Base-by-base conservation (phyloP, 2,797 vertebrate species). In the Bucorvus abyssinicus region DNA sequence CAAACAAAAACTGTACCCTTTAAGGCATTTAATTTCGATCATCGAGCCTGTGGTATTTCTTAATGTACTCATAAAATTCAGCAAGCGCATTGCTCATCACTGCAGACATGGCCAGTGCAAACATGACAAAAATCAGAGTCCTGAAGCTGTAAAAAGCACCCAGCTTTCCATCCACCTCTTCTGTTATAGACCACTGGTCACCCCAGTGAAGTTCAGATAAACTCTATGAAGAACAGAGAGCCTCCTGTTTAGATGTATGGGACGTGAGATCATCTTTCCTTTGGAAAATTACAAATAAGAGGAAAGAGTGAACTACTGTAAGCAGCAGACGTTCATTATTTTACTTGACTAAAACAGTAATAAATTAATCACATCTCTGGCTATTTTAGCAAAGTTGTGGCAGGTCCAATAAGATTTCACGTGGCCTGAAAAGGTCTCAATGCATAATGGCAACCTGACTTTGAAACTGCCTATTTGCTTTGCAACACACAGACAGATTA, bases 11-110 rank as follows among this genome's bases (percentile, higher is more conserved):
- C 27, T 7, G 45, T 3, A 70, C 19, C 44, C 21, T 74, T 93
- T n/a, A 55, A 73, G 63, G 59, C 36, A 63, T 55, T 81, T 73
- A 6, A 78, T 92, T 84, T 68, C 59, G 60, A 11, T 56, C 52
- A 36, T 2, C 0, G 0, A 83, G 20, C 24, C 32, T 11, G 3
- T 63, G 8, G 59, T 63, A 74, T 29, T 65, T 27, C 42, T 84
- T 69, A 74, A 83, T 5, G 19, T n/a, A 20, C 34, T 52, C 40
- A 27, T 50, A 57, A 93, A 83, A 59, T 49, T 50, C 32, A 69
- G 38, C 22, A 60, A 73, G 17, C 6, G 1, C 26, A 9, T 18
- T 34, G 53, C 12, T 50, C 9, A 24, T 18, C 42, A 32, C 38
- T 73, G 49, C 70, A 60, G 74, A 42, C 27, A 7, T 3, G 10